A percentile compares a stretch with the other conserved stretches of the same genome.
phyloP scores from a whole-genome alignment of 2,888 invertebrate genomes.

The Melinaea marsaeus region DNA sequence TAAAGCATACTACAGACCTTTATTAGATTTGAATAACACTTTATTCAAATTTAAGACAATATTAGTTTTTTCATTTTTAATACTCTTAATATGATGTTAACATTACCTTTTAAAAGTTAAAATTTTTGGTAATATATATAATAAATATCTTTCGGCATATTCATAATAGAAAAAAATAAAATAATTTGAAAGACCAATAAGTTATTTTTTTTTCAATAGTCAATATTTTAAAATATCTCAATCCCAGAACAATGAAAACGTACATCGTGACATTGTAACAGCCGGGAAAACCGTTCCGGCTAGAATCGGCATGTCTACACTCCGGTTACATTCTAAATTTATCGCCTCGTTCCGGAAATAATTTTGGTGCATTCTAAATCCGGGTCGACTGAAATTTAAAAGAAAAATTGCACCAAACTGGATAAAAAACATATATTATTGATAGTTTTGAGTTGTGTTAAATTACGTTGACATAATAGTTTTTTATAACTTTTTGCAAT shows the following conservation, averaged over 20 bases:
- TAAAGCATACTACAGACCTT: not conserved
- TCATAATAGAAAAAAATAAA: too few relatives aligned
- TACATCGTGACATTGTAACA: not conserved
- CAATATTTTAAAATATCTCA: not conserved
- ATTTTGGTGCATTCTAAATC: constrained; percentile 2
- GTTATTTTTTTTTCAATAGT: not conserved
- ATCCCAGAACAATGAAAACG: not conserved
- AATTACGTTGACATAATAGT: too few relatives aligned
- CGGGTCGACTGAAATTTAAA: not conserved
- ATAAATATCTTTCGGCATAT: too few relatives aligned
- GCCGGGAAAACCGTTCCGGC: not conserved
- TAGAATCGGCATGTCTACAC: constrained; percentile 3
- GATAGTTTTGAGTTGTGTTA: too few relatives aligned
- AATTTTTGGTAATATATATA: too few relatives aligned
- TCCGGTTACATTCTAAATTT: constrained; percentile 4
- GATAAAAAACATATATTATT: too few relatives aligned
- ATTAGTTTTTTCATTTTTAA: too few relatives aligned
- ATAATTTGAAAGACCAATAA: not conserved
- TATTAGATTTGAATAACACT: not conserved
- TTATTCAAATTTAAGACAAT: not conserved
- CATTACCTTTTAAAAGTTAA: too few relatives aligned
- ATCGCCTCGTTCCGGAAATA: not conserved
- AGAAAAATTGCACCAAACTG: not conserved
- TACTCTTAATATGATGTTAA: too few relatives aligned
- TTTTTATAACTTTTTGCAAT: too few relatives aligned